phyloP scores from a whole-genome alignment of 2,888 invertebrate species.

The Lamellibrachia satsuma region DNA sequence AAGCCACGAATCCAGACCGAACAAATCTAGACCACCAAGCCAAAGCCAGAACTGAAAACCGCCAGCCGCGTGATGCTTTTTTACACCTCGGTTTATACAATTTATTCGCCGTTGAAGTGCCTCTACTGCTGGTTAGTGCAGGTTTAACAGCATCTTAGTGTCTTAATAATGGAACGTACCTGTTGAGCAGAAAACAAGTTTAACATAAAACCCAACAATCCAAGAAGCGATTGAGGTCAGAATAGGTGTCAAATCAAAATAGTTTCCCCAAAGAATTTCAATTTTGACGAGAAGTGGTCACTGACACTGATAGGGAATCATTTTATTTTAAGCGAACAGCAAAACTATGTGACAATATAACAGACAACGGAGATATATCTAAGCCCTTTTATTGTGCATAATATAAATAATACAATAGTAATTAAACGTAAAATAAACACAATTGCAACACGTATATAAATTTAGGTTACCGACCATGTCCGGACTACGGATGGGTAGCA shows the following conservation, averaged over 20 bases:
- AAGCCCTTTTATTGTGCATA: neutral
- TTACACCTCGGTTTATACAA: neutral
- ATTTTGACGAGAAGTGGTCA: neutral
- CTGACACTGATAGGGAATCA: neutral
- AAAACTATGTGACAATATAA: neutral
- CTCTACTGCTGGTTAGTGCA: neutral
- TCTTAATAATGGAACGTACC: neutral
- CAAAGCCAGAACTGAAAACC: neutral
- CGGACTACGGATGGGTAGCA: too few relatives aligned
- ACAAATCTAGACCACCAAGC: neutral
- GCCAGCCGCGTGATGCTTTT: neutral
- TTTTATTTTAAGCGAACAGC: neutral
- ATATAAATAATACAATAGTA: neutral
- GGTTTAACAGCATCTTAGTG: neutral
- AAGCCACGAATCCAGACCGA: too few relatives aligned
- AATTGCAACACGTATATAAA: neutral
- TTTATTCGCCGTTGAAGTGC: neutral
- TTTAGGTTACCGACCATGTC: neutral
- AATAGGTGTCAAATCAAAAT: neutral
- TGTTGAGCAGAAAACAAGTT: slow-evolving; percentile 4
- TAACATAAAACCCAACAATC: neutral
- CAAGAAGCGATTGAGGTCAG: neutral
- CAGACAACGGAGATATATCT: neutral
- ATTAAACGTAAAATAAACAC: neutral
- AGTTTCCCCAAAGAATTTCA: neutral